Percentiles rank a stretch among this genome's conserved stretches.
These are phyloP conservation scores for Troides aeacus DNA, from an alignment of 2,888 invertebrate species.

Conservation along the genomic window DNA sequence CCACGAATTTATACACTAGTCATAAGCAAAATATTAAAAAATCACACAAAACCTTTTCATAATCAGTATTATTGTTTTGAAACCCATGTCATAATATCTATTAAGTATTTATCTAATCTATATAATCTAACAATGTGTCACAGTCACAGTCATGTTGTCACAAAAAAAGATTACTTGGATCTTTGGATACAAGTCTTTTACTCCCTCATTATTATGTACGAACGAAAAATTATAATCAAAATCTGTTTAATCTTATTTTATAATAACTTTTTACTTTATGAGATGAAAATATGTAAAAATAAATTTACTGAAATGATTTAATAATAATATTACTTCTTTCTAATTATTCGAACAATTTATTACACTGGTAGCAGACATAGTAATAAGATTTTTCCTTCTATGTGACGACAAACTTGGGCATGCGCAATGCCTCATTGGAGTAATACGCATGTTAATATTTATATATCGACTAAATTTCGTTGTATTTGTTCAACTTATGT, in stretches of 20 bases:
- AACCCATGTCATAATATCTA: background rate
- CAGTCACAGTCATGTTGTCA: slow-evolving; percentile 1
- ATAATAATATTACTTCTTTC: background rate
- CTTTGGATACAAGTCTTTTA: slow-evolving; percentile 9
- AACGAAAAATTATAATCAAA: no score
- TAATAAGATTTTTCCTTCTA: background rate
- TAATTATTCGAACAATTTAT: background rate
- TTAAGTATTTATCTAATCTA: background rate
- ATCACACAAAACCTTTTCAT: background rate
- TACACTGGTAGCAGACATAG: background rate
- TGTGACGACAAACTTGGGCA: background rate
- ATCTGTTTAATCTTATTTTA: no score
- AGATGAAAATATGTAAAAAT: background rate
- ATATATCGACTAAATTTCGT: background rate
- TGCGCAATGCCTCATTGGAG: background rate
- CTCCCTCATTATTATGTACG: background rate
- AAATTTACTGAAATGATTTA: background rate
- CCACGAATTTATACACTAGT: slow-evolving; percentile 37
- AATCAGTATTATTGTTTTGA: background rate
- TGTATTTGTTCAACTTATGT: background rate
- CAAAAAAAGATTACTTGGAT: background rate
- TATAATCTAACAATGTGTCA: slow-evolving; percentile 8
- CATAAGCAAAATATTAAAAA: background rate
- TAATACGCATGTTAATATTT: background rate
- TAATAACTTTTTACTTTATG: no score